These are phyloP conservation scores for Nemoura dubitans DNA, from an alignment of 2,888 invertebrate species.

Conservation along the genomic window DNA sequence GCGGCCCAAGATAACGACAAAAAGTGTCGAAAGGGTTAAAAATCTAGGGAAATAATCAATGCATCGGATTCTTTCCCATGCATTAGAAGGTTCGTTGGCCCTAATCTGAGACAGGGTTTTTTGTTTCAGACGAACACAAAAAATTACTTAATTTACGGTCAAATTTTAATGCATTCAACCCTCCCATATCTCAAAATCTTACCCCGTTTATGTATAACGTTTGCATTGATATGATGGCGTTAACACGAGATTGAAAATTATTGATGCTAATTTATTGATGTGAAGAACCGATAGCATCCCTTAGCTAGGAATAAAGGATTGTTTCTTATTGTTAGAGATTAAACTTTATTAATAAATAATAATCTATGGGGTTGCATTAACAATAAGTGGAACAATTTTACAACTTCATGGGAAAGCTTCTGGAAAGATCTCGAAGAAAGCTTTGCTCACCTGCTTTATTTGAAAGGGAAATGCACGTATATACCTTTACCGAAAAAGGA, in stretches of 20 bases:
- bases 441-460: not conserved
- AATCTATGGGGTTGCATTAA: conserved; percentile 1
- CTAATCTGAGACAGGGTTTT: conserved; percentile 19
- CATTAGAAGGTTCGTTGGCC: conserved; percentile 31
- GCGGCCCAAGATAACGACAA: not conserved
- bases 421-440: not conserved
- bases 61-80: conserved; percentile 17
- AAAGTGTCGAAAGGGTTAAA: conserved; percentile 24
- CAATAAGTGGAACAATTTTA: not conserved
- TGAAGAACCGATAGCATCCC: not conserved
- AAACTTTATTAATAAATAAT: conserved; percentile 19
- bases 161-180: conserved; percentile 27
- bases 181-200: not conserved
- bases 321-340: conserved; percentile 17
- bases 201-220: conserved; percentile 8
- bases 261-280: not conserved
- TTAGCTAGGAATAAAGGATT: not conserved
- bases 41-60: conserved; percentile 7
- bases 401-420: not conserved
- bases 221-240: not conserved
- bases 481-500: not conserved
- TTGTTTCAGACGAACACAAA: conserved; percentile 26
- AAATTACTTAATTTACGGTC: conserved; percentile 31
- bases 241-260: not conserved
- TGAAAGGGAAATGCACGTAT: conserved; percentile 1